Evolutionary conservation across 2,113 vertebrate species (phyloP).

Genomic region (Procapra przewalskii): DNA sequence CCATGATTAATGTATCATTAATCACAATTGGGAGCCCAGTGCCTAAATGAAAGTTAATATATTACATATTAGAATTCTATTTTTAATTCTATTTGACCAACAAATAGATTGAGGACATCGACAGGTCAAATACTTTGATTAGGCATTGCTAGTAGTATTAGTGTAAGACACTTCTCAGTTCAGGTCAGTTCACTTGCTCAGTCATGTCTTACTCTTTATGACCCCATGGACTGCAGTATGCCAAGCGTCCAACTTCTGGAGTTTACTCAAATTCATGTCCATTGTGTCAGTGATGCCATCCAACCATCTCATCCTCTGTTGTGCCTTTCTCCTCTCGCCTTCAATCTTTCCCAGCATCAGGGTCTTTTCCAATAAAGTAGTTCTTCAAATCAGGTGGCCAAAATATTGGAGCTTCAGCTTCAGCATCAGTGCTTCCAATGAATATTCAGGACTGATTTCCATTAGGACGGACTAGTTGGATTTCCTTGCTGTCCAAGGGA

Average conservation of each 20-base stretch:
- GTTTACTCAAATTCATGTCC: not conserved
- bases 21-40: not conserved
- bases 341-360: not conserved
- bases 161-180: not conserved
- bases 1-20: not conserved
- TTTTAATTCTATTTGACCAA: not conserved
- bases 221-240: not conserved
- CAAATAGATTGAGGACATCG: not conserved
- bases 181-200: not conserved
- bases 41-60: not conserved
- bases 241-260: not conserved
- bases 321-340: not conserved
- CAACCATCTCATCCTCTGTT: not conserved
- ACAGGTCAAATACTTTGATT: not conserved
- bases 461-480: not conserved
- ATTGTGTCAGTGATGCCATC: rapidly evolving
- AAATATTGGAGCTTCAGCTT: not conserved
- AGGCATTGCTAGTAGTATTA: not conserved
- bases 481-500: not conserved
- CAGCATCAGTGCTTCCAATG: not conserved
- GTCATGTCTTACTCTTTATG: not conserved
- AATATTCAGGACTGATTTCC: not conserved
- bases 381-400: not conserved
- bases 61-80: conserved; percentile 8
- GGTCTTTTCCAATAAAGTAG: not conserved